These are phyloP conservation scores for Periplaneta americana DNA, from an alignment of 1,140 invertebrate genomes.

Conservation along the genomic window DNA sequence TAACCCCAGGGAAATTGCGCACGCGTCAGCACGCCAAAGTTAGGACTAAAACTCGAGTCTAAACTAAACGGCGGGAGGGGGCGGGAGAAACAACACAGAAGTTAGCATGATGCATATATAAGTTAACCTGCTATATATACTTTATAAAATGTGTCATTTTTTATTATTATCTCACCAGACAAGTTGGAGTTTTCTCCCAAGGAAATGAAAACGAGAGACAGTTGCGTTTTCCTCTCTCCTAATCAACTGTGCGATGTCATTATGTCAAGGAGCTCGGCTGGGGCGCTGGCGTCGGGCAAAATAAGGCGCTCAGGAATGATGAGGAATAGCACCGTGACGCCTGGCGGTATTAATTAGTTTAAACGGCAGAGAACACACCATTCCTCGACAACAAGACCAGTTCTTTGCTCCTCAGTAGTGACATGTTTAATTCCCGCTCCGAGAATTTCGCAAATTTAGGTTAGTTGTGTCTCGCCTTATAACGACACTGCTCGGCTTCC, in stretches of 20 bases:
- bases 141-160: neutral
- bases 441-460: neutral
- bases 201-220: neutral
- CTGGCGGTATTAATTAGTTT: neutral
- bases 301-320: too few relatives aligned
- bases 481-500: neutral
- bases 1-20: neutral
- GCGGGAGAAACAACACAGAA: neutral
- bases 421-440: neutral
- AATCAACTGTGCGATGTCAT: neutral
- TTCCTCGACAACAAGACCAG: neutral
- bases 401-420: neutral
- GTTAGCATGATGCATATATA: neutral
- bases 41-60: neutral
- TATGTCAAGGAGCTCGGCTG: neutral
- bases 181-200: neutral
- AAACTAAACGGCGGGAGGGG: neutral
- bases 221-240: neutral
- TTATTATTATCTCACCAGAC: neutral
- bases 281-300: too few relatives aligned
- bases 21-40: neutral
- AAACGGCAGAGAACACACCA: neutral
- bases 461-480: neutral
- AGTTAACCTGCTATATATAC: neutral
- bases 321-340: too few relatives aligned